These are phyloP conservation scores for Pachyseris speciosa DNA, from an alignment of 64 coral and sea anemone species.

Conservation along the genomic window DNA sequence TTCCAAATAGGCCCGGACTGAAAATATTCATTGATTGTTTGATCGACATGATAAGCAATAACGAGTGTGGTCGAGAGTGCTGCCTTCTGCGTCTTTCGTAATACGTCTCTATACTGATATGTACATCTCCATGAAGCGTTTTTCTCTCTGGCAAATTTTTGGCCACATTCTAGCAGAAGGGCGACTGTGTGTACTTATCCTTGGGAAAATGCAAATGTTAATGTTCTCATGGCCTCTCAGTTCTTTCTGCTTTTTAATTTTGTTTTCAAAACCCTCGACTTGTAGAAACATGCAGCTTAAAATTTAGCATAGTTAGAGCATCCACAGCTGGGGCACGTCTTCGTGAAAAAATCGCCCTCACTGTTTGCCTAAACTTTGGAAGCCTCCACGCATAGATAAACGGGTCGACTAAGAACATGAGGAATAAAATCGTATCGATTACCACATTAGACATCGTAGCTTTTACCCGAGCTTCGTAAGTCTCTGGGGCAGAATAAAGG, in stretches of 20 bases:
- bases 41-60: too few relatives aligned
- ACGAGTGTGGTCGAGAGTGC: too few relatives aligned
- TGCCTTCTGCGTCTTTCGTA: too few relatives aligned
- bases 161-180: too few relatives aligned
- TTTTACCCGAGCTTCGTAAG: neutral
- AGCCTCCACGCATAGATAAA: constrained; percentile 79
- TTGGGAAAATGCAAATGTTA: too few relatives aligned
- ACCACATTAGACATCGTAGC: constrained; percentile 59
- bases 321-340: neutral
- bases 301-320: neutral
- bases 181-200: too few relatives aligned
- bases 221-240: too few relatives aligned
- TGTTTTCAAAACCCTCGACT: neutral
- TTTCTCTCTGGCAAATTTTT: too few relatives aligned
- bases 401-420: constrained; percentile 82
- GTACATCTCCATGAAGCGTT: too few relatives aligned
- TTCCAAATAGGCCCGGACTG: too few relatives aligned
- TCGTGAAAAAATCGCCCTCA: constrained; percentile 10
- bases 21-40: too few relatives aligned
- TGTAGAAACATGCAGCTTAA: neutral
- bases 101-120: too few relatives aligned
- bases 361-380: constrained; percentile 58
- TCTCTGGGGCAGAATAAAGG: constrained; percentile 46
- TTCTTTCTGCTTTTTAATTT: neutral
- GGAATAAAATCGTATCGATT: constrained; percentile 59